Evolutionary conservation across 2,113 vertebrate genomes (phyloP), one percentile per base, ranked within the genome.

Genomic region (Phasianus colchicus): DNA sequence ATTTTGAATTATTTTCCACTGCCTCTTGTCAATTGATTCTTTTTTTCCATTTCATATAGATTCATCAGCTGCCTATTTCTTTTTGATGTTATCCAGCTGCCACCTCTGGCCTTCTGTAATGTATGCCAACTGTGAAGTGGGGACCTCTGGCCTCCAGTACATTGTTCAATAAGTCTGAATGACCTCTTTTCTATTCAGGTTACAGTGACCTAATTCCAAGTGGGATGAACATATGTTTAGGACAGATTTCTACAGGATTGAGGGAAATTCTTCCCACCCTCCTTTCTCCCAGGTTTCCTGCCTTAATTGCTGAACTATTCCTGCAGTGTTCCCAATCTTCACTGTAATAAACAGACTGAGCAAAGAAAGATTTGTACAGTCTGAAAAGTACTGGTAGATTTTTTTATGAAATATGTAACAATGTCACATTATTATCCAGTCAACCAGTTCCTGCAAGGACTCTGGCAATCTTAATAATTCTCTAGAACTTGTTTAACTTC

Each of bases 21-120:
- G 3, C 15, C 10, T 88, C 64, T 69, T 9, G 10, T 29, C 0
- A 73, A 76, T 45, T 55, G 11, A 19, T 45, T 2, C 0, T 45
- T 90, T 71, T 78, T 78, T 77, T n/a, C 15, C 11, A 16, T 84
- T 83, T 10, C 20, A 18, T 40, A 27, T 3, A 63, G 9, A 8
- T 52, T 16, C 10, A 48, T 48, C 10, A 13, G 3, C 45, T 74
- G 32, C 32, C 9, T 63, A n/a, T 67, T 72, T 72, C 6, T 57
- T 86, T 81, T 48, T n/a, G 8, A 40, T 67, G 43, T 30, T 78
- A 54, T 11, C 13, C 27, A 79, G 7, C 11, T 58, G 34, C 11
- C 17, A 38, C 10, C 8, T 92, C 55, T 76, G 0, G 0, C 32
- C 22, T 32, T 91, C 65, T 43, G 17, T 79, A 45, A 89, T 6